phyloP scores from a whole-genome alignment of 2,888 invertebrate genomes.

The Merodon equestris region DNA sequence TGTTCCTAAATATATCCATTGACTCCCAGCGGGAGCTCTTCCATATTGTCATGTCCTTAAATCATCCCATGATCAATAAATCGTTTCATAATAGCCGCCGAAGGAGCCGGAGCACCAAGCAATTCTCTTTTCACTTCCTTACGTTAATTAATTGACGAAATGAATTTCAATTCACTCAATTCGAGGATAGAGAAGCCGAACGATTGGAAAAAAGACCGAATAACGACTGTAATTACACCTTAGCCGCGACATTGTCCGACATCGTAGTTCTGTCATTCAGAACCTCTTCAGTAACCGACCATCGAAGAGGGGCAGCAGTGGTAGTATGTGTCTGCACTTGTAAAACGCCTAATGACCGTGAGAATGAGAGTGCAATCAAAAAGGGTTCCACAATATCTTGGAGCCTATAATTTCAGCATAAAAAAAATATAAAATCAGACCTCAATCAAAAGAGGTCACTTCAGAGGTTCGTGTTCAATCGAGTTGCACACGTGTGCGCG shows the following conservation, averaged over 20 bases:
- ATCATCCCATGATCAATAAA: no score
- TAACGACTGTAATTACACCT: constrained; percentile 17
- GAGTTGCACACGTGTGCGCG: constrained; percentile 28
- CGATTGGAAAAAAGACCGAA: background rate
- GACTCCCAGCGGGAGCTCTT: no score
- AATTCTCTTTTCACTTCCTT: constrained; percentile 1
- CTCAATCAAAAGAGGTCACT: background rate
- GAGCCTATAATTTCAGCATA: constrained; percentile 25
- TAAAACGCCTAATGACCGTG: constrained; percentile 38
- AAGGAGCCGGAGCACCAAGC: no score
- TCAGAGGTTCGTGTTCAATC: background rate
- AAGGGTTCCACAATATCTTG: constrained; percentile 28
- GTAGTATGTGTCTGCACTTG: no score
- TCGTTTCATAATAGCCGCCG: no score
- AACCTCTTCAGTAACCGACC: constrained; percentile 21
- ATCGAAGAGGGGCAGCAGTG: background rate
- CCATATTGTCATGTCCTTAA: no score
- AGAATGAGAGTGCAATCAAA: constrained; percentile 19
- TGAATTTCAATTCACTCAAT: no score
- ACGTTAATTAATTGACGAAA: no score
- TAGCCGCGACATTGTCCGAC: constrained; percentile 25
- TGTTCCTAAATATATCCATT: no score
- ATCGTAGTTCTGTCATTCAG: background rate
- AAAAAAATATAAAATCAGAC: background rate
- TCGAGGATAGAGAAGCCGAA: no score